Evolutionary conservation across 2,888 invertebrate species (phyloP), one percentile per base, ranked within the genome.

Genomic region (Eulithis testata): DNA sequence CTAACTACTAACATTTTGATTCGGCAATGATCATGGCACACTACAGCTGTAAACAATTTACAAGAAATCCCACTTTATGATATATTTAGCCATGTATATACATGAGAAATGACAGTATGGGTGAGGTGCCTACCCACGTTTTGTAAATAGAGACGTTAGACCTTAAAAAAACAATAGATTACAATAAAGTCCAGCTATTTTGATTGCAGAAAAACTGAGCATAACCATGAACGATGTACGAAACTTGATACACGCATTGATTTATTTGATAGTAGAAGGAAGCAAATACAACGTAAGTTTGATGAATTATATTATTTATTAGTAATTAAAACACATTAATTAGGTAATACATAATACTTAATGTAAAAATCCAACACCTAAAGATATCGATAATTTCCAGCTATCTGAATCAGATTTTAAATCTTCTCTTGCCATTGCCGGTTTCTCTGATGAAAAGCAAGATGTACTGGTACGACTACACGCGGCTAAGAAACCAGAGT

Each of bases 251-350:
- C 95, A 96, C 87, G 96, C 96, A 21, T 85, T 97, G 60, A 94
- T 96, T n/a, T 95, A 96, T 83, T 90, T 97, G 56, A 88, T 97
- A 56, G 88, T 96, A 14, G 95, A 97, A 86, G 95, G 95, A 71
- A 95, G 95, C 74, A 96, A 95, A 86, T 93, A 95, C 70, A 95
- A 95, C 89, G 95, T 95, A 84, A 89, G 88, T 59, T 36, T 40
- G 8, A 8, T 21, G 6, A 49, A 4, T 3, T 21, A 21, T 14
- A 3, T 47, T 3, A 12, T 47, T 14, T 47, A 47, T 47, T 12
- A 47, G 7, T 47, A 40, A 40, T 40, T 40, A 40, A 8, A 40
- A 40, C 6, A 31, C 31, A 31, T 31, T 5, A 31, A 31, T 31
- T 31, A 21, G 0, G n/a, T n/a, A n/a, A 31, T 31, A 31, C 31